phyloP scores from a whole-genome alignment of 2,888 invertebrate genomes.

The Carcina quercana region DNA sequence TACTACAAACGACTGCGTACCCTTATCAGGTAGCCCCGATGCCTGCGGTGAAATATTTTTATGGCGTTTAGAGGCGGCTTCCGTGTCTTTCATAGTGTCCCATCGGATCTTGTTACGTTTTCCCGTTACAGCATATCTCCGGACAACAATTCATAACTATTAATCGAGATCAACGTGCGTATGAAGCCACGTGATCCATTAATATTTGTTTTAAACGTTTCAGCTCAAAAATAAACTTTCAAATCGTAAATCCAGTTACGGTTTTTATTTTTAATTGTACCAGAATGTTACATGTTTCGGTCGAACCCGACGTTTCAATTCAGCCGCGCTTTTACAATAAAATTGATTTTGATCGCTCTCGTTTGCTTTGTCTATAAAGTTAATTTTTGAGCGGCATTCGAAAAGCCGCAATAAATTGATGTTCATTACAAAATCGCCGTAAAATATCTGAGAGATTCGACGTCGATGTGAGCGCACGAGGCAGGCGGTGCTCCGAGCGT shows the following conservation, averaged over 20 bases:
- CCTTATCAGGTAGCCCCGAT: conserved; percentile 65
- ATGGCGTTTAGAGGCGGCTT: conserved; percentile 57
- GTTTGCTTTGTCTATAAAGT: conserved; percentile 53
- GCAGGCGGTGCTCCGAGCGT: conserved; percentile 11
- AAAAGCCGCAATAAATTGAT: conserved; percentile 58
- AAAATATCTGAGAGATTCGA: conserved; percentile 62
- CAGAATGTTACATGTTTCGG: conserved; percentile 30
- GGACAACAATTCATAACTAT: conserved; percentile 33
- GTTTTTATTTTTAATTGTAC: conserved; percentile 46
- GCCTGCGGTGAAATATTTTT: conserved; percentile 64
- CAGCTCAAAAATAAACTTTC: conserved; percentile 25
- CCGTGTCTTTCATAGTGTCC: conserved; percentile 43
- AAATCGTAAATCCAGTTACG: conserved; percentile 39
- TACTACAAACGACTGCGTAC: conserved; percentile 64
- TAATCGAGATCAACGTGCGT: conserved; percentile 22
- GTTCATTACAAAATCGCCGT: conserved; percentile 68
- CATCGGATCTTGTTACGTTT: conserved; percentile 52
- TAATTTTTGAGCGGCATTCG: conserved; percentile 52
- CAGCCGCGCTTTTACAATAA: conserved; percentile 42
- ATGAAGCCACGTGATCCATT: conserved; percentile 26
- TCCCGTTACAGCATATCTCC: conserved; percentile 40
- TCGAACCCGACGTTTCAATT: conserved; percentile 20
- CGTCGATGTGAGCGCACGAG: conserved; percentile 36
- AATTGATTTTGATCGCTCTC: conserved; percentile 50
- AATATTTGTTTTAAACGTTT: conserved; percentile 36